These are phyloP conservation scores for Salminus brasiliensis DNA, from an alignment of 2,113 vertebrate species.

Conservation along the genomic window DNA sequence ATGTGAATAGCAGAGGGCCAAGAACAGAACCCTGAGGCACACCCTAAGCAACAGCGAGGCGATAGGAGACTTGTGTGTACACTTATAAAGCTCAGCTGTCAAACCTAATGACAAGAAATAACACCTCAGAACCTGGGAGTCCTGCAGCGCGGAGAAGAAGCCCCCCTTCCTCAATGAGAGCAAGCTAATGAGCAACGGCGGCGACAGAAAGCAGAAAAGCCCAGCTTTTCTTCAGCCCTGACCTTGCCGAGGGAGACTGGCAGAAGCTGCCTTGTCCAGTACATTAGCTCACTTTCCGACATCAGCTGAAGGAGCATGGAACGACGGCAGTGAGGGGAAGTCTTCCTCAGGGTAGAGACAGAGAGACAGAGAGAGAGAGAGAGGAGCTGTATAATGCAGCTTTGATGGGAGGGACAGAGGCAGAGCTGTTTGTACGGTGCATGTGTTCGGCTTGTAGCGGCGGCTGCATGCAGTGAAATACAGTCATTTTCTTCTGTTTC, in stretches of 20 bases:
- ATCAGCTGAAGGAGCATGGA: background rate
- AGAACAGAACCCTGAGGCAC: no score
- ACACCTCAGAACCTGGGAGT: background rate
- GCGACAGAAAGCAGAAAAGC: background rate
- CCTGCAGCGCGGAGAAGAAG: background rate
- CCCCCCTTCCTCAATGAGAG: background rate
- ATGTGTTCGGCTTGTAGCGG: background rate
- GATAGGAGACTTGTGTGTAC: no score
- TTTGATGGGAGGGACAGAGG: background rate
- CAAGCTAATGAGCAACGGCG: constrained; percentile 3
- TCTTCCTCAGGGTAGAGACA: constrained; percentile 32
- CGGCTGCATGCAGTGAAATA: constrained; percentile 25
- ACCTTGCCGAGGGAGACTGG: constrained; percentile 34
- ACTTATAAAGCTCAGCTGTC: background rate
- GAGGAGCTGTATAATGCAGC: constrained; percentile 1
- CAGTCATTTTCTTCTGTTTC: no score
- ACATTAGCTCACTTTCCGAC: constrained; percentile 15
- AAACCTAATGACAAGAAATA: background rate
- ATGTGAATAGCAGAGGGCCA: no score
- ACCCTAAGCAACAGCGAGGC: no score
- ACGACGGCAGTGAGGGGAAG: background rate
- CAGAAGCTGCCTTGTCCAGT: background rate
- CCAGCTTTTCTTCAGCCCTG: constrained; percentile 5
- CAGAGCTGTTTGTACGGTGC: constrained; percentile 2
- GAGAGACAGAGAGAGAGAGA: background rate